These are phyloP conservation scores for Gephyroberyx darwinii DNA, from an alignment of 2,797 vertebrate species.

Conservation along the genomic window DNA sequence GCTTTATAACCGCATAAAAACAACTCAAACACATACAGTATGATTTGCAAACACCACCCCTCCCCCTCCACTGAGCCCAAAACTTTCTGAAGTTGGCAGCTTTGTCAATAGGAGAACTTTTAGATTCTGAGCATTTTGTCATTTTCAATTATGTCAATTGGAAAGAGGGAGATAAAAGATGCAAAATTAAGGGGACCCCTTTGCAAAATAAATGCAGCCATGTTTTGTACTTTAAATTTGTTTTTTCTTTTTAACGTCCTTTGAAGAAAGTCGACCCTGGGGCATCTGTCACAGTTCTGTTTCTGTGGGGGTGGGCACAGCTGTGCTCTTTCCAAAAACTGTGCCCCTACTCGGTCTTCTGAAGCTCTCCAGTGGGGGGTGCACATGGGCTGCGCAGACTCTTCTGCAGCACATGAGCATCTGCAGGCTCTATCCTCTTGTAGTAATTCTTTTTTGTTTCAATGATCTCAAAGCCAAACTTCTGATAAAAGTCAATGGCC, in stretches of 20 bases:
- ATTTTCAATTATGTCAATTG: conserved; percentile 73
- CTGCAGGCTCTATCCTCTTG: conserved; percentile 99
- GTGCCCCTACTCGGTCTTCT: conserved; percentile 91
- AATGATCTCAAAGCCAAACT: conserved; percentile 98
- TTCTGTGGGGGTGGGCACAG: conserved; percentile 84
- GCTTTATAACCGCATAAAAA: conserved; percentile 78
- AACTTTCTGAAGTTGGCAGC: conserved; percentile 72
- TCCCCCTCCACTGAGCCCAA: conserved; percentile 69
- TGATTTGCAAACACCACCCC: conserved; percentile 72
- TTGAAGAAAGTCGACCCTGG: conserved; percentile 83
- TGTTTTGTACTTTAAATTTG: conserved; percentile 79
- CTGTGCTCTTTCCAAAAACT: conserved; percentile 80
- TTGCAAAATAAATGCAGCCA: conserved; percentile 83
- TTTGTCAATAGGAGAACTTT: conserved; percentile 71
- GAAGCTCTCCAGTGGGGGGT: conserved; percentile 91
- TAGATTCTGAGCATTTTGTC: conserved; percentile 66
- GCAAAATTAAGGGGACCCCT: conserved; percentile 70
- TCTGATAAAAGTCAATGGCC: conserved; percentile 99
- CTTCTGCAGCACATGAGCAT: conserved; percentile 99
- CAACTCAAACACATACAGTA: conserved; percentile 78
- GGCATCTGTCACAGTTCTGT: conserved; percentile 86
- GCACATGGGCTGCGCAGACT: conserved; percentile 93
- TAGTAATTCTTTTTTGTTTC: conserved; percentile 99
- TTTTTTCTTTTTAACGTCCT: conserved; percentile 84
- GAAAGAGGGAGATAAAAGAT: conserved; percentile 64